Evolutionary conservation across 2,113 vertebrate genomes (phyloP).

Genomic region (Trochalopteron elliotii): DNA sequence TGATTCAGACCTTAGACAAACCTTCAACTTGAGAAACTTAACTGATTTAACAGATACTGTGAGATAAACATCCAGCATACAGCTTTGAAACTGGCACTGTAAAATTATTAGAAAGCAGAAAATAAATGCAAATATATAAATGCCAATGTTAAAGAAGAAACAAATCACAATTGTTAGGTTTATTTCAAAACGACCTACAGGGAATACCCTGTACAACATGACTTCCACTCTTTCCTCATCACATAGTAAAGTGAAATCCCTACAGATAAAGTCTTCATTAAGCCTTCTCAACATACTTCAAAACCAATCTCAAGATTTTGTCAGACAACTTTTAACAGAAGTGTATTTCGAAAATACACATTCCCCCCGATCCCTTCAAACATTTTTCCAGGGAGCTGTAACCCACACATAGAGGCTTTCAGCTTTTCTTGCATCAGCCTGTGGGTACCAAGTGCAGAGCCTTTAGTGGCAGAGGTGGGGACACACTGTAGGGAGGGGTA

Average conservation of each 20-base stretch:
- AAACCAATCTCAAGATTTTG: not conserved
- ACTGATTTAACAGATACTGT: not conserved
- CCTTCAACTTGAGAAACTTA: not conserved
- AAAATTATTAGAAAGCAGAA: not conserved
- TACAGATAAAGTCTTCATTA: not conserved
- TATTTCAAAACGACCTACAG: not conserved
- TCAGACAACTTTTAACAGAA: not conserved
- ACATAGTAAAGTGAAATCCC: not conserved
- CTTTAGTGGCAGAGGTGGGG: not conserved
- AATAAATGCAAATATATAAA: not conserved
- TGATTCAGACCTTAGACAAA: not conserved
- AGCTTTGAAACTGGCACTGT: not conserved
- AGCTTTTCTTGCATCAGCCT: accelerated
- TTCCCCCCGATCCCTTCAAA: accelerated
- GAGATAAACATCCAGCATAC: not conserved
- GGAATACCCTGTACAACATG: not conserved
- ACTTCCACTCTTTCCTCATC: not conserved
- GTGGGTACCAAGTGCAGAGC: not conserved
- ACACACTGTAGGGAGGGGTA: not conserved
- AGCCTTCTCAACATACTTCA: not conserved
- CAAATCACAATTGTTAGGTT: not conserved
- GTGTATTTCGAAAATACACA: accelerated
- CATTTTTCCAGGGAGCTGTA: not conserved
- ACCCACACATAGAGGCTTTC: not conserved
- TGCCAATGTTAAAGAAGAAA: not conserved